Evolutionary conservation across 92 coral and sea anemone species (phyloP), one percentile per base, ranked within the genome.

Genomic region (Palythoa caribaeorum): DNA sequence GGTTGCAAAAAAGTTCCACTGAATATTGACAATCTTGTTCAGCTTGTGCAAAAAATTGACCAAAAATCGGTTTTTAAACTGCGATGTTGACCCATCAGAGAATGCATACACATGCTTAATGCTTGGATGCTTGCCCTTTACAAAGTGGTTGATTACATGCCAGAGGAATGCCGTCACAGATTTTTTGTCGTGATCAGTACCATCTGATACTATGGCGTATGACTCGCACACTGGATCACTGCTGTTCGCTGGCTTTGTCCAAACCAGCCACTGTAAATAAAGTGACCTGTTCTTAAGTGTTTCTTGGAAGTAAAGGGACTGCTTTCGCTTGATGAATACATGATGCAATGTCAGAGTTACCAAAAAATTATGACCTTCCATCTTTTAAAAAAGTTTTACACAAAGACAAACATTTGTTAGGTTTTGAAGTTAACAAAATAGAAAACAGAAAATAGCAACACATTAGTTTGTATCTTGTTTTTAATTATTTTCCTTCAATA

Each of bases 1-100:
- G 9, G 96, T 91, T 37, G 96, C 96, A 71, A 88, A 93, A 78
- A 53, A 91, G 76, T 88, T 93, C 94, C 91, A 91, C 86, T 84
- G 90, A 39, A 91, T 85, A 48, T 83, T 84, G 50, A 89, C 90
- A 71, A 69, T 69, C 37, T 74, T 40, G 77, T 85, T 50, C 55
- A 89, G 92, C 39, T 36, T 87, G 86, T 89, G 88, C 44, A 94
- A 76, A 73, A 91, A 83, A 76, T 83, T 83, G 28, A 84, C 92
- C 16, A 78, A 80, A 79, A 78, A 93, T 73, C 83, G 91, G 88
- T 94, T 94, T 52, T 91, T 91, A 72, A 93, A 93, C 87, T 93
- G 94, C 51, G 91, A 91, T 19, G 89, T 84, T 1, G 93, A 93
- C 37, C 94, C 93, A 92, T 94, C 93, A 60, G 93, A 90, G 73